A percentile compares a stretch with the other conserved stretches of the same genome.
Evolutionary conservation across 2,888 invertebrate genomes (phyloP).

Genomic region (Seladonia tumulorum): DNA sequence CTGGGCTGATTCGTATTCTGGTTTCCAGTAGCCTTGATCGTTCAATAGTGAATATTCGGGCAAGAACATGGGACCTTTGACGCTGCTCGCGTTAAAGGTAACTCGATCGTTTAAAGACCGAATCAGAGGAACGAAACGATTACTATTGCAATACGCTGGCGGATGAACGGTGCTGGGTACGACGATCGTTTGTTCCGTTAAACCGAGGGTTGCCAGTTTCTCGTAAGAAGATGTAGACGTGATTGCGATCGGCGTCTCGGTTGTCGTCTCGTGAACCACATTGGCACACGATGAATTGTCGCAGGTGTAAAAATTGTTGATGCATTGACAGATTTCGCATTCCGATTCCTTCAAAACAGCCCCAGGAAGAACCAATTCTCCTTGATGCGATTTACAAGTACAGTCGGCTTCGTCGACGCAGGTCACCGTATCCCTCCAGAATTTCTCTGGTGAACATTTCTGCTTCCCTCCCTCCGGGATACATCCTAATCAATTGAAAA

Average conservation of each 20-base stretch:
- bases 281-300: conserved; percentile 85
- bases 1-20: conserved; percentile 85
- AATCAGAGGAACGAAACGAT: conserved; percentile 80
- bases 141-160: conserved; percentile 83
- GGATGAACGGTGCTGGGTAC: conserved; percentile 82
- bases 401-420: conserved; percentile 92
- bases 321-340: conserved; percentile 92
- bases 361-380: conserved; percentile 90
- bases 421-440: conserved; percentile 90
- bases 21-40: conserved; percentile 89
- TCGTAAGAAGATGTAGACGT: background rate
- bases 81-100: conserved; percentile 87
- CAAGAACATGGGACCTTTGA: conserved; percentile 84
- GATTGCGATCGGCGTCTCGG: conserved; percentile 7
- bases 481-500: conserved; percentile 63
- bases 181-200: conserved; percentile 37
- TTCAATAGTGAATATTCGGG: conserved; percentile 86
- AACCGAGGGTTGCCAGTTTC: background rate
- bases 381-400: conserved; percentile 89
- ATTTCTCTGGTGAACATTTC: conserved; percentile 86
- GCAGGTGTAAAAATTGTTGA: conserved; percentile 91
- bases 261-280: background rate
- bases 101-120: conserved; percentile 68
- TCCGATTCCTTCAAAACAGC: conserved; percentile 86
- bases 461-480: conserved; percentile 37